Evolutionary conservation across 1,140 invertebrate species (phyloP), one percentile per base, ranked within the genome.

Genomic region (Drosophila arizonae): DNA sequence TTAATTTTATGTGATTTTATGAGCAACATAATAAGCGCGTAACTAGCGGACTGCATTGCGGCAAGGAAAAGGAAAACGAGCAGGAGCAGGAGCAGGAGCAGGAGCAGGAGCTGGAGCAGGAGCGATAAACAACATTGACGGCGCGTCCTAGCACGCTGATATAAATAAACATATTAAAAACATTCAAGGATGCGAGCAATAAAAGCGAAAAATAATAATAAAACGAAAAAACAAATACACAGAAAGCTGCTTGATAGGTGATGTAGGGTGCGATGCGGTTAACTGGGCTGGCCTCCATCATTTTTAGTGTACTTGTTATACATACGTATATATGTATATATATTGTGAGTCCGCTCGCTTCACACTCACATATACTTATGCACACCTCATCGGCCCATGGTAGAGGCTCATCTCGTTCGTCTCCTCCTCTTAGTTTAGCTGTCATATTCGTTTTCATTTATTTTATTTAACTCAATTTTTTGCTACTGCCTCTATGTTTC

Each of bases 161-260:
- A 86, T 72, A 86, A 86, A 86, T 87, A 86, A 86, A 81, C 73
- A 74, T 87, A 87, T 87, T 81, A 79, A 81, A 76, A 87, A 87
- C 72, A 81, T 87, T 87, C 72, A 82, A 87, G 79, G 82, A 79
- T 81, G 63, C 60, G 52, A 67, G 72, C n/a, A 65, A 73, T 86
- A 73, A 86, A 78, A 64, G 24, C 41, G 56, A 55, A 61, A 36
- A 71, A 50, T 26, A 50, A 50, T 36, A 36, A 39, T 9, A 39
- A 45, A 26, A 71, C 66, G 66, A 56, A 67, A 76, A 66, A 28
- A 43, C 50, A 57, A 52, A 26, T 39, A 36, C 30, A 21, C 10
- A 52, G 48, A 10, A 8, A 4, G n/a, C n/a, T 9, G 43, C 43
- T 15, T 15, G 43, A 17, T 11, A 17, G 43, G 43, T 24, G 21